phyloP scores from a whole-genome alignment of 2,888 invertebrate genomes.

The Plemyria rubiginata region DNA sequence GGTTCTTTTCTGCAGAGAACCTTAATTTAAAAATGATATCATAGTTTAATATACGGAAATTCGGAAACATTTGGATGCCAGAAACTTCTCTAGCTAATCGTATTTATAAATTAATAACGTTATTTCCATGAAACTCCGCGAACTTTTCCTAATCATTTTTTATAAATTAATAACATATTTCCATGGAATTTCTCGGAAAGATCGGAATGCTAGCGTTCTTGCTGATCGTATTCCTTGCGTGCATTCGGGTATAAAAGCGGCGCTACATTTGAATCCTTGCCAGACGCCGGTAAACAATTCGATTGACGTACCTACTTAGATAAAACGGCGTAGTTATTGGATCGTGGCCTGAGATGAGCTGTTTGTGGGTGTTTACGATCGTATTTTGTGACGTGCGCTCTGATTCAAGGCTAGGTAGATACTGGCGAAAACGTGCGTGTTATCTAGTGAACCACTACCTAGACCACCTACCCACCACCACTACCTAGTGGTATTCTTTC shows the following conservation, averaged over 20 bases:
- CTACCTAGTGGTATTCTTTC: too few species aligned
- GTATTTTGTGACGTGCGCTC: conserved; percentile 8
- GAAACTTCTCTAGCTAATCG: too few species aligned
- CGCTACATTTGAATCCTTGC: conserved; percentile 30
- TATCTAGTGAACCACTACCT: too few species aligned
- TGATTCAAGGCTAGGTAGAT: conserved; percentile 11
- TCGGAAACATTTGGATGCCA: too few species aligned
- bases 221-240: neutral
- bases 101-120: too few species aligned
- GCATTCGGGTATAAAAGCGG: conserved; percentile 28
- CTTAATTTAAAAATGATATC: too few species aligned
- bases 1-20: too few species aligned
- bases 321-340: conserved; percentile 13
- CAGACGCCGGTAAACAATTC: conserved; percentile 33
- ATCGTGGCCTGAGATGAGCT: conserved; percentile 4
- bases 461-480: too few species aligned
- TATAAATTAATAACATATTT: neutral
- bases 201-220: neutral
- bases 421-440: neutral
- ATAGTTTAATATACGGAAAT: too few species aligned
- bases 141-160: too few species aligned
- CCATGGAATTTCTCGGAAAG: neutral
- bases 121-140: too few species aligned
- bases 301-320: conserved; percentile 20
- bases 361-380: conserved; percentile 21